phyloP scores from a whole-genome alignment of 2,797 vertebrate species.

The Mastacembelus armatus region DNA sequence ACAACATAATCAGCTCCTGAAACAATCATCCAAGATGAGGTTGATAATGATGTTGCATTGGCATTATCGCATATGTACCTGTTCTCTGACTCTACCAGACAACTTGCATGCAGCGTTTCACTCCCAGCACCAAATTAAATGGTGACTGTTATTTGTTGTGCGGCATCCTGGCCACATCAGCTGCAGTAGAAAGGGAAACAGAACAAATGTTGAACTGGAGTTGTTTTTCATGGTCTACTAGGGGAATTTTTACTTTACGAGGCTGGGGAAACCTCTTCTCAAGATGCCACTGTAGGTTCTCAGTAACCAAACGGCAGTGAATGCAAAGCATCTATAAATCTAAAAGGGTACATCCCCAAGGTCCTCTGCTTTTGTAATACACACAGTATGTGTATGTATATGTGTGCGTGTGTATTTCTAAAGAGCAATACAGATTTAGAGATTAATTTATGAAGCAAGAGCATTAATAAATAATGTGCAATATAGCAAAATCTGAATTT shows the following conservation, averaged over 20 bases:
- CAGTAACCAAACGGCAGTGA: background rate
- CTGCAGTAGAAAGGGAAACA: slow-evolving; percentile 21
- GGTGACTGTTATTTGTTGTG: slow-evolving; percentile 6
- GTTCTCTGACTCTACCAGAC: slow-evolving; percentile 1
- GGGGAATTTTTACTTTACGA: background rate
- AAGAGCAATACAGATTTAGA: background rate
- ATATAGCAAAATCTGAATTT: too few species aligned
- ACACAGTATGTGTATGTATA: too few species aligned
- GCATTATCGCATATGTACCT: slow-evolving; percentile 23
- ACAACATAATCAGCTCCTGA: slow-evolving; percentile 56
- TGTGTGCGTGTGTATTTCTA: background rate
- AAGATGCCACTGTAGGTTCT: slow-evolving; percentile 1
- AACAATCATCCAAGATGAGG: slow-evolving; percentile 39
- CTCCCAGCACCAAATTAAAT: slow-evolving; percentile 10
- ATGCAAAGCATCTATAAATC: slow-evolving; percentile 14
- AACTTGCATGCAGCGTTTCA: background rate
- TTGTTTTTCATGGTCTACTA: slow-evolving; percentile 9
- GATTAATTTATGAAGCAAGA: background rate
- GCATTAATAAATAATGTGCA: background rate
- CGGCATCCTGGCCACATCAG: background rate
- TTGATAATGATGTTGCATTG: slow-evolving; percentile 22
- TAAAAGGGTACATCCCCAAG: background rate
- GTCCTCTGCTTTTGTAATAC: background rate
- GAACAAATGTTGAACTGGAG: slow-evolving; percentile 9
- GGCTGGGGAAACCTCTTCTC: slow-evolving; percentile 2